Evolutionary conservation across 2,888 invertebrate genomes (phyloP), one percentile per base, ranked within the genome.

Genomic region (Sarcophaga variegata): DNA sequence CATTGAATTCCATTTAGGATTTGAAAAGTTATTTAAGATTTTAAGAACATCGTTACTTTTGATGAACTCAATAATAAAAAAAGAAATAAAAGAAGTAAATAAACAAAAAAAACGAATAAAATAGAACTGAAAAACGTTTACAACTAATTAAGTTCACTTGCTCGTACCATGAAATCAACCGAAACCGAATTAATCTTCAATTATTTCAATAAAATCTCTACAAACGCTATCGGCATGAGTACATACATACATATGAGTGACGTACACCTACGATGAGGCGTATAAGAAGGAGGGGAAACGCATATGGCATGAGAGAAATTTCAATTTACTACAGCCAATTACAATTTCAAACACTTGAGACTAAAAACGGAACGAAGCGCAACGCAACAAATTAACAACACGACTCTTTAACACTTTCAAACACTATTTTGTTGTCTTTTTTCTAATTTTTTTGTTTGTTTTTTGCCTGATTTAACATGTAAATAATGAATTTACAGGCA

Each of bases 301-400:
- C 69, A 37, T 59, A 60, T 70, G 75, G 62, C 59, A 71, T 27
- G 14, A 66, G 59, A 54, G 8, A 85, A 63, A 82, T 72, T 81
- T 79, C 79, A 87, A 82, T 79, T 72, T 72, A 82, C 79, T 54
- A 72, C 72, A 49, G 72, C 59, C 76, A 84, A 87, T 87, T 84
- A 79, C 79, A 84, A 81, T 84, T 81, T 59, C 80, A 83, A 86
- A 83, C 70, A 78, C 81, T 78, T 69, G n/a, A 62, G 66, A 66
- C 63, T 20, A 77, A 83, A 69, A 72, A 69, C 49, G 14, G 54
- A 72, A 59, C 14, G 2, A 67, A 59, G 54, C 27, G n/a, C 37
- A 72, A 62, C 37, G n/a, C 17, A 37, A 37, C 37, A 10, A 37
- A 37, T 54, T 54, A 14, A 54, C 12, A 12, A 54, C 54, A 22